Base-by-base conservation (phyloP, 2,797 vertebrate species). In the Coreius guichenoti region DNA sequence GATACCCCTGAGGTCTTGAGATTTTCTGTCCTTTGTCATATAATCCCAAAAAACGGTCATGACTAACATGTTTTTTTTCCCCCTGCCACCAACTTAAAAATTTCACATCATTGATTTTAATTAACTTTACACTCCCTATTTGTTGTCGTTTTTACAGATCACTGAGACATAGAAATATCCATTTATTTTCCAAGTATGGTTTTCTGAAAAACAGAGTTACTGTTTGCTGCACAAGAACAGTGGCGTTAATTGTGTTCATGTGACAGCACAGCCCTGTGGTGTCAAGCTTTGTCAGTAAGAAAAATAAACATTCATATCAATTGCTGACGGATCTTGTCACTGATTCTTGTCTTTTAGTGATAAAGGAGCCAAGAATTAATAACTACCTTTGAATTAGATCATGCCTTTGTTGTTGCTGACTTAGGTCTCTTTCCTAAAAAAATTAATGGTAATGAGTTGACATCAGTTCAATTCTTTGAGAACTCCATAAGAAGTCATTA, bases 101-200 rank as follows among this genome's bases (percentile, higher is more conserved):
- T 69, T 39, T 58, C 69, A 89, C 82, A 82, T 65, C 78, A 88
- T 84, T 85, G 86, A 86, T 88, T 90, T 90, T 88, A 91, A 91
- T 91, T 89, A 89, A 85, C 86, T 88, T 90, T 82, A 80, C 61
- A 80, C 86, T 77, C 63, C 78, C 45, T 68, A 83, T 88, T 89
- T 89, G 84, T 85, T 43, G 47, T 63, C 8, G 26, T 84, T 33
- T 86, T 90, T 80, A 82, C 87, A 88, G 88, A 82, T 87, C 85
- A 87, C 74, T 82, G 87, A 80, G 78, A 87, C 79, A 88, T 79
- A 76, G 84, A 84, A 86, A 87, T 83, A 86, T 86, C 76, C 70
- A 88, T 90, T 89, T 88, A 86, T 89, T 86, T 89, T 86, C 70
- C 67, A 51, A 56, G 79, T 78, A 89, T 80, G 80, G 69, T 78